Conservation (phyloP, 1,140 invertebrate genomes). For the Delia radicum region DNA sequence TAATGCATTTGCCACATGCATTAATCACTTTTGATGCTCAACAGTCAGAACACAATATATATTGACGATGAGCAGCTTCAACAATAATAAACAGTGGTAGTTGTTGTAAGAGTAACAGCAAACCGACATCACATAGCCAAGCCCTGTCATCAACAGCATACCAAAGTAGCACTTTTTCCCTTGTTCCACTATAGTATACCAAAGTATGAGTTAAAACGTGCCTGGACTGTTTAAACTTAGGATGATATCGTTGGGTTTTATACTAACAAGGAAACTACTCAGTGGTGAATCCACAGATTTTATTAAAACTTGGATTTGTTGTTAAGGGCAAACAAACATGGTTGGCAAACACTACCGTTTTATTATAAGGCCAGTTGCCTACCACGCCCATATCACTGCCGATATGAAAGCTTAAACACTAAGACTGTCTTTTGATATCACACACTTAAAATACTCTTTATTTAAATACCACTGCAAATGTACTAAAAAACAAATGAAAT, state of each 20-base stretch:
- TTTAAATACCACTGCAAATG: too few species aligned
- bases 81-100: not conserved
- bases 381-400: too few species aligned
- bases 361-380: too few species aligned
- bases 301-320: too few species aligned
- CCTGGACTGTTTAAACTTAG: not conserved
- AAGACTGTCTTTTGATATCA: too few species aligned
- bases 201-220: conserved; percentile 16
- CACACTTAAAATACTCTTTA: too few species aligned
- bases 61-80: not conserved
- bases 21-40: conserved; percentile 53
- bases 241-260: not conserved
- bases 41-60: not conserved
- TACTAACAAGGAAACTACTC: too few species aligned
- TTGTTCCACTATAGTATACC: not conserved
- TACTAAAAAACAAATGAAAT: too few species aligned
- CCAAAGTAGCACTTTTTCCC: conserved; percentile 2
- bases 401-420: too few species aligned
- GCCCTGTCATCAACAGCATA: conserved; percentile 17
- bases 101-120: not conserved
- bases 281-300: too few species aligned
- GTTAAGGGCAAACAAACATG: too few species aligned
- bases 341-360: too few species aligned
- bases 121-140: conserved; percentile 3
- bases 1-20: conserved; percentile 55